phyloP scores from a whole-genome alignment of 1,140 invertebrate genomes.

The Steinernema khuongi region DNA sequence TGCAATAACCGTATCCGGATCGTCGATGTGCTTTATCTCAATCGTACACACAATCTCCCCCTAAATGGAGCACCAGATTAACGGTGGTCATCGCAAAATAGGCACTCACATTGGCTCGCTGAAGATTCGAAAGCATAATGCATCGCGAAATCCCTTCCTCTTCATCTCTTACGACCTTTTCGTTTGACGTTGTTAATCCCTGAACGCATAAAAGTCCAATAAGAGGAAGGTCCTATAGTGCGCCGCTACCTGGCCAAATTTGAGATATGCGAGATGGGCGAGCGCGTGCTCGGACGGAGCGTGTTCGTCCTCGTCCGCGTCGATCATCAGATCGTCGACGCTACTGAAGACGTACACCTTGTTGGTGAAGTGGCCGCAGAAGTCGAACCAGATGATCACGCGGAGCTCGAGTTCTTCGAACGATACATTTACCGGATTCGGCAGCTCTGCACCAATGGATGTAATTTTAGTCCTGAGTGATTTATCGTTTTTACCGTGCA shows the following conservation, averaged over 20 bases:
- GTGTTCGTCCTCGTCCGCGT: conserved; percentile 31
- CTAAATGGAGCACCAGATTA: conserved; percentile 40
- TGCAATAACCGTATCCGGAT: conserved; percentile 33
- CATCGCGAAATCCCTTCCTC: conserved; percentile 53
- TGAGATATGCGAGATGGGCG: conserved; percentile 46
- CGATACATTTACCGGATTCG: conserved; percentile 47
- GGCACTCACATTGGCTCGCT: conserved; percentile 35
- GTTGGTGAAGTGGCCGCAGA: conserved; percentile 58
- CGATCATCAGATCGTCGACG: conserved; percentile 43
- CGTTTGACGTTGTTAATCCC: conserved; percentile 39
- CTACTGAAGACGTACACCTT: conserved; percentile 54
- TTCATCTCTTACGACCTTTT: conserved; percentile 48
- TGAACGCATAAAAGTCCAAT: conserved; percentile 17
- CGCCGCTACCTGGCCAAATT: conserved; percentile 39
- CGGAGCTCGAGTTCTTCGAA: conserved; percentile 44
- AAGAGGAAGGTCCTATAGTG: neutral
- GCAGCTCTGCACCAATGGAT: conserved; percentile 44
- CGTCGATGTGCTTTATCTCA: conserved; percentile 33
- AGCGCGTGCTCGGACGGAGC: conserved; percentile 43
- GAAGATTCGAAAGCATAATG: conserved; percentile 48
- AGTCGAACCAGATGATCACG: conserved; percentile 58
- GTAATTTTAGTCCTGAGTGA: conserved; percentile 2
- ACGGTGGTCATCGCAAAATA: conserved; percentile 15
- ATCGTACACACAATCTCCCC: conserved; percentile 45
- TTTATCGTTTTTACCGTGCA: conserved; percentile 48